Conservation (phyloP, 2,797 vertebrate genomes). For the Aeoliscus strigatus region DNA sequence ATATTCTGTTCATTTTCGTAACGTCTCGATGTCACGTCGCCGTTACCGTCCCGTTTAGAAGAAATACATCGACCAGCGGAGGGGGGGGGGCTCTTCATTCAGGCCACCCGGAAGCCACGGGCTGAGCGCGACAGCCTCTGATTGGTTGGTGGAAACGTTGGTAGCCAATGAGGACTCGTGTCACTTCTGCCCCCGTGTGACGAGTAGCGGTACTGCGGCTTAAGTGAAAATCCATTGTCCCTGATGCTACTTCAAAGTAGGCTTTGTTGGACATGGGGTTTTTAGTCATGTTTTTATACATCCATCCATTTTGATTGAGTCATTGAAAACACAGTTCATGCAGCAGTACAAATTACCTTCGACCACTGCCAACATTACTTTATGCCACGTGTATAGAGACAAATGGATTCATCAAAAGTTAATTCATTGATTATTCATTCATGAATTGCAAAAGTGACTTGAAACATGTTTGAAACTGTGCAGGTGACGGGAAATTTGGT, state of each 20-base stretch:
- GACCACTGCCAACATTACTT: too few species aligned
- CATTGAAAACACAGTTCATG: too few species aligned
- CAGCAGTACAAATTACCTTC: too few species aligned
- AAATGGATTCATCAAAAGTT: too few species aligned
- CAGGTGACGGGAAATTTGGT: too few species aligned
- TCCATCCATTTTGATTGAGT: too few species aligned
- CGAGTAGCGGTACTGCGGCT: slow-evolving; percentile 5
- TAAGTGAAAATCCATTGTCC: slow-evolving; percentile 45
- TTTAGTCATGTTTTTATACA: too few species aligned
- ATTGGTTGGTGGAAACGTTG: slow-evolving; percentile 45
- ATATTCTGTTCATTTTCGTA: slow-evolving; percentile 87
- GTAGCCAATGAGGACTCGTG: slow-evolving; percentile 44
- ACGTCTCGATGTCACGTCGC: background rate
- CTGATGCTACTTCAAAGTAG: background rate
- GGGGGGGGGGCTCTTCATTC: slow-evolving; percentile 17
- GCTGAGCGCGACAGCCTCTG: slow-evolving; percentile 3
- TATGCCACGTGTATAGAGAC: too few species aligned
- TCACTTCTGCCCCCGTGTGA: slow-evolving; percentile 21
- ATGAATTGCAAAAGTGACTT: too few species aligned
- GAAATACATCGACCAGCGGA: slow-evolving; percentile 31
- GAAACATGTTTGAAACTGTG: too few species aligned
- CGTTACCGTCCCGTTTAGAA: too few species aligned
- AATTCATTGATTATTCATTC: too few species aligned
- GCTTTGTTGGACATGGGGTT: slow-evolving; percentile 55
- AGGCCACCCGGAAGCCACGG: slow-evolving; percentile 64